Evolutionary conservation across 1,140 invertebrate genomes (phyloP), one percentile per base, ranked within the genome.

Genomic region (Diprion similis): DNA sequence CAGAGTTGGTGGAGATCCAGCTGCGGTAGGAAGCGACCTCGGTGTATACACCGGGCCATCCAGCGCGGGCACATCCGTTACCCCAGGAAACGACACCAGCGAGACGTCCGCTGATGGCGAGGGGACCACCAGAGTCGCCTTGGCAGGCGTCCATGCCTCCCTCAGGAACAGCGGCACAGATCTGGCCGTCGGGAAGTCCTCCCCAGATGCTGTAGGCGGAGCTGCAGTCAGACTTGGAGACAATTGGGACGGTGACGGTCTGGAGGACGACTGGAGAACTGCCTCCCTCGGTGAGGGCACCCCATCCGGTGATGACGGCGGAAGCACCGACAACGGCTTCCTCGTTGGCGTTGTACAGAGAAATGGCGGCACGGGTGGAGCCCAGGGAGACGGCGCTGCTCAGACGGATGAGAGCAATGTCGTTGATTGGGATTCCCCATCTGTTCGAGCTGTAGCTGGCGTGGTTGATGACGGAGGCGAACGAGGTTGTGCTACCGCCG

Each of bases 111-210:
- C 85, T 75, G 10, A 81, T 59, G 17, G 77, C 74, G 17, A 88
- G 71, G 0, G 88, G 88, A n/a, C 88, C 87, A 70, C 88, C 88
- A 0, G 86, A 88, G 70, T 88, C 87, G 6, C 86, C 37, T 73
- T 90, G 88, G 79, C 90, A 91, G 4, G 89, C 82, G 77, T 93
- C 89, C 48, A 85, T 85, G 7, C 85, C 86, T 45, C 89, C 89
- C 37, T 85, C 76, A 46, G 79, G 66, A 59, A 78, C 84, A 13
- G 92, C 92, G 70, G 93, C 93, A 81, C 93, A 95, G 64, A 94
- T 82, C 91, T 94, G 93, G 37, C 89, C 90, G 18, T 90, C 85
- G 68, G 68, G 73, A 74, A 86, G 15, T 70, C 76, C 65, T 72
- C 78, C 76, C 13, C 76, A 79, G 18, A n/a, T 13, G 10, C 3